Evolutionary conservation across 2,888 invertebrate species (phyloP).

Genomic region (Andrena chrysosceles): DNA sequence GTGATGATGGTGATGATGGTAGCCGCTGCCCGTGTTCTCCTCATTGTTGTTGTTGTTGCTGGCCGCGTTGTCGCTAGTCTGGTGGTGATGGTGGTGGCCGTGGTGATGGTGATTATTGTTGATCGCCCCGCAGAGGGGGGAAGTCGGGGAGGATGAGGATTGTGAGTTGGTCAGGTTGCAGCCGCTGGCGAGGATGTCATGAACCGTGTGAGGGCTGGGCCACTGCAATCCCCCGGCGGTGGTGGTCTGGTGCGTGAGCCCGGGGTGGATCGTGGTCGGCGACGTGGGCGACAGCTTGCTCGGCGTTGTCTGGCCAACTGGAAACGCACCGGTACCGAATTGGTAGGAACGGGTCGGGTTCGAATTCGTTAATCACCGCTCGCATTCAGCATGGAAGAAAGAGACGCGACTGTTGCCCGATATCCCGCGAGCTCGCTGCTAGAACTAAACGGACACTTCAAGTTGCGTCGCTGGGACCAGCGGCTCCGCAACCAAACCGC

Average conservation of each 20-base stretch:
- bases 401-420: slow-evolving; percentile 76
- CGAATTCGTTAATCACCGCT: slow-evolving; percentile 69
- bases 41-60: slow-evolving; percentile 60
- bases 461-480: slow-evolving; percentile 58
- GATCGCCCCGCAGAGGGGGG: slow-evolving; percentile 72
- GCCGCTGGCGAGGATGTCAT: slow-evolving; percentile 80
- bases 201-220: slow-evolving; percentile 83
- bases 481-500: not conserved
- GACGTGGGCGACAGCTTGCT: slow-evolving; percentile 82
- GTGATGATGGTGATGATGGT: slow-evolving; percentile 76
- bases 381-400: slow-evolving; percentile 72
- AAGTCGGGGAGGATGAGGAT: slow-evolving; percentile 70
- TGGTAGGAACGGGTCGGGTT: slow-evolving; percentile 62
- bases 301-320: slow-evolving; percentile 84
- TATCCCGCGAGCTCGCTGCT: slow-evolving; percentile 74
- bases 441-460: slow-evolving; percentile 72
- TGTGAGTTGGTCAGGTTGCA: slow-evolving; percentile 71
- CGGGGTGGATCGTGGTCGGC: slow-evolving; percentile 80
- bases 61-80: slow-evolving; percentile 60
- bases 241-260: slow-evolving; percentile 83
- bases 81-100: slow-evolving; percentile 63
- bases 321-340: slow-evolving; percentile 70
- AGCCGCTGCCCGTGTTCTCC: slow-evolving; percentile 68
- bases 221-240: slow-evolving; percentile 84
- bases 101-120: slow-evolving; percentile 74